Percentiles rank a stretch among this genome's conserved stretches.
Evolutionary conservation across 2,888 invertebrate species (phyloP).

Genomic region (Mythimna ferrago): DNA sequence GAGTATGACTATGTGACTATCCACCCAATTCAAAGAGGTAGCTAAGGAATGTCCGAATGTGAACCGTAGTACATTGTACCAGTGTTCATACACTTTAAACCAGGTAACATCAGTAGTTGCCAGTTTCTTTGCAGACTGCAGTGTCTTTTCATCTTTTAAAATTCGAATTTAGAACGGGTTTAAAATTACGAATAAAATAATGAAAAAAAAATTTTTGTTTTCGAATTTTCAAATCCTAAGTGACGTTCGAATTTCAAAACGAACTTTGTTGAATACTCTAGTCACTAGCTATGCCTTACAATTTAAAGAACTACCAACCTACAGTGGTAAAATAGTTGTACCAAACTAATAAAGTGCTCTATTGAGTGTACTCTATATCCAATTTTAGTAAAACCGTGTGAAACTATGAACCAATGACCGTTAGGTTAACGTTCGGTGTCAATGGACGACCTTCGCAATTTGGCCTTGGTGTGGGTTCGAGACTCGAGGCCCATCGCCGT

Average conservation of each 20-base stretch:
- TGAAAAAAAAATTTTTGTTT: not conserved
- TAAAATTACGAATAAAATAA: not conserved
- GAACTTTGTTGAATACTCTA: not conserved
- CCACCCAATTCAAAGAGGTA: not conserved
- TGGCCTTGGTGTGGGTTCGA: constrained; percentile 64
- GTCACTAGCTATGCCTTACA: not conserved
- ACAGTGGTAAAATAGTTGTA: not conserved
- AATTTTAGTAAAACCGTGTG: constrained; percentile 33
- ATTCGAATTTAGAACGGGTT: not conserved
- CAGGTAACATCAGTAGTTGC: too few species aligned
- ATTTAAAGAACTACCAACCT: constrained; percentile 8
- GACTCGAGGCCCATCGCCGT: constrained; percentile 51
- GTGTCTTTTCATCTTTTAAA: not conserved
- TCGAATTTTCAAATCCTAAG: not conserved
- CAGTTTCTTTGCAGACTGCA: not conserved
- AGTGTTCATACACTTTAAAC: not conserved
- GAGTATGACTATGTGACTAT: not conserved
- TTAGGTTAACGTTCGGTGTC: constrained; percentile 58
- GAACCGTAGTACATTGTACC: not conserved
- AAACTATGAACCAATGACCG: constrained; percentile 51
- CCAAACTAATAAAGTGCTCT: constrained; percentile 14
- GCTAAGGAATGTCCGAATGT: too few species aligned
- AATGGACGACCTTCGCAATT: constrained; percentile 60
- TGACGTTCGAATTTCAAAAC: constrained; percentile 1
- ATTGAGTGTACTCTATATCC: constrained; percentile 14